phyloP scores from a whole-genome alignment of 2,888 invertebrate species.

The Elegia similella region DNA sequence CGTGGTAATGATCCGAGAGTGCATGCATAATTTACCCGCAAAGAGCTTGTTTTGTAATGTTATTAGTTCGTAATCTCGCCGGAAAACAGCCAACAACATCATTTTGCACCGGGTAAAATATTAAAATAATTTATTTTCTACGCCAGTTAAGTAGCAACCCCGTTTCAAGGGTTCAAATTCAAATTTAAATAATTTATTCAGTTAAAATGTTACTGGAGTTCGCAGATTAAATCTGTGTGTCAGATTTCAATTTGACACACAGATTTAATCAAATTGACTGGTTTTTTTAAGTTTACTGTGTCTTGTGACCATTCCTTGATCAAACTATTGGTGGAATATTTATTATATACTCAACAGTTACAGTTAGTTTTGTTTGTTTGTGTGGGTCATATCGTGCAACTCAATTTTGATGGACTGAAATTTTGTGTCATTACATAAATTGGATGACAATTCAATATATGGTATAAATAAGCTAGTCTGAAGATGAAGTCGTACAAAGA shows the following conservation, averaged over 20 bases:
- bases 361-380: too few species aligned
- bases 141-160: slow-evolving; percentile 47
- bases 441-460: too few species aligned
- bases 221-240: not conserved
- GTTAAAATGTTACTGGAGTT: slow-evolving; percentile 10
- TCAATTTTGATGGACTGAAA: too few species aligned
- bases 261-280: too few species aligned
- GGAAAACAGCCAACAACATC: slow-evolving; percentile 74
- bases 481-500: too few species aligned
- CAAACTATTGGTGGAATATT: too few species aligned
- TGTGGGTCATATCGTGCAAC: too few species aligned
- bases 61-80: slow-evolving; percentile 80
- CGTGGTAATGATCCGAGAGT: slow-evolving; percentile 78
- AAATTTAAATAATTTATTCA: slow-evolving; percentile 38
- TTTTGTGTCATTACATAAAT: too few species aligned
- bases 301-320: too few species aligned
- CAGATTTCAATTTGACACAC: slow-evolving; percentile 14
- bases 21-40: slow-evolving; percentile 79
- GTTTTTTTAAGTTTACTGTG: too few species aligned
- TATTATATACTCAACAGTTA: too few species aligned
- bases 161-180: slow-evolving; percentile 39
- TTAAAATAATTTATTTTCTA: slow-evolving; percentile 76
- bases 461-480: too few species aligned
- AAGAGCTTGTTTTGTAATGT: slow-evolving; percentile 79
- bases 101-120: slow-evolving; percentile 70